Evolutionary conservation across 2,113 vertebrate species (phyloP).

Genomic region (Pluvianellus socialis): DNA sequence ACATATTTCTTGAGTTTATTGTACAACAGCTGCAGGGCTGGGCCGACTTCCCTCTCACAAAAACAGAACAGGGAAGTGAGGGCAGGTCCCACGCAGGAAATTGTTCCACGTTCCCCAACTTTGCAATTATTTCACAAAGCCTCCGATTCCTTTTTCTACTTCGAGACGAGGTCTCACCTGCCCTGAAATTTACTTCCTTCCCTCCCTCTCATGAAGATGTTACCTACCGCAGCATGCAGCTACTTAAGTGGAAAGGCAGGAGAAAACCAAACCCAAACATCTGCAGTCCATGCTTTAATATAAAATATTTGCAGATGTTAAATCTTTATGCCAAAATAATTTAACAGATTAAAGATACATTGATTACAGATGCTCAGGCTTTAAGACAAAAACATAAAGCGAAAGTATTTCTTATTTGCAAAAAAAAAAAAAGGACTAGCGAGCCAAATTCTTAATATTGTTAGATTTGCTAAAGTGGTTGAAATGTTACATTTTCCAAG

Average conservation of each 20-base stretch:
- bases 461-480: not conserved
- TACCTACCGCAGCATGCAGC: conserved; percentile 58
- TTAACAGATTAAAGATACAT: conserved; percentile 32
- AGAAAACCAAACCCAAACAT: conserved; percentile 44
- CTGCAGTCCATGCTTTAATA: conserved; percentile 38
- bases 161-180: conserved; percentile 12
- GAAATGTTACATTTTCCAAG: not conserved
- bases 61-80: conserved; percentile 4
- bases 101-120: not conserved
- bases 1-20: not conserved
- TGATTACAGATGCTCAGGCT: conserved; percentile 30
- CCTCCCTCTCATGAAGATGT: not conserved
- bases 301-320: conserved; percentile 65
- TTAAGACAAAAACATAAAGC: not conserved
- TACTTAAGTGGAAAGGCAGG: conserved; percentile 8
- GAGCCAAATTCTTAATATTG: not conserved
- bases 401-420: not conserved
- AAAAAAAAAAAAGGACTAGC: not conserved
- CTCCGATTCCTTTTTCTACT: not conserved
- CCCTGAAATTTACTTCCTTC: not conserved
- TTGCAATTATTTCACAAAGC: not conserved
- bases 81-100: conserved; percentile 1
- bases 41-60: conserved; percentile 13
- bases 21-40: conserved; percentile 45
- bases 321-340: conserved; percentile 44